Conservation (phyloP, 2,797 vertebrate genomes). For the Tiaroga cobitis region DNA sequence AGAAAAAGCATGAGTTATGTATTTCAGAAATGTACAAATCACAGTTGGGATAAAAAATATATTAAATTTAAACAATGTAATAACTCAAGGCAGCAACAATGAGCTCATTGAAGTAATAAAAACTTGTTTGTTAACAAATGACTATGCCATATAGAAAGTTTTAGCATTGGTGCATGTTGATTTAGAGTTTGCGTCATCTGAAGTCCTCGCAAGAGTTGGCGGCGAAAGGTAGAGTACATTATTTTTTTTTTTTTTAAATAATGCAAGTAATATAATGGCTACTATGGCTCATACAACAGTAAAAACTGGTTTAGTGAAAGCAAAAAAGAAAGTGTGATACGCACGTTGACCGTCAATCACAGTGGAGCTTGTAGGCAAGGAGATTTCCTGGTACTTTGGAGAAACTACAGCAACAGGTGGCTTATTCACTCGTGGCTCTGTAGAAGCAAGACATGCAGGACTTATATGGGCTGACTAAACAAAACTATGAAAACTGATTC, state of each 20-base stretch:
- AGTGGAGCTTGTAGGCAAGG: slow-evolving; percentile 93
- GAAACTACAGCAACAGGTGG: slow-evolving; percentile 93
- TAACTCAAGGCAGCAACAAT: too few species aligned
- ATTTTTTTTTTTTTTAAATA: neutral
- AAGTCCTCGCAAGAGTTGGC: too few species aligned
- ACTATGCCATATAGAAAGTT: too few species aligned
- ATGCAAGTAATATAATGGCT: neutral
- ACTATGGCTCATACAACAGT: neutral
- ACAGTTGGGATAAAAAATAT: too few species aligned
- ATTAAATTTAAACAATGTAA: too few species aligned
- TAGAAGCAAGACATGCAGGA: slow-evolving; percentile 14
- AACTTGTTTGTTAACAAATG: too few species aligned
- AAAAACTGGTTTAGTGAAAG: neutral
- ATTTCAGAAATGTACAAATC: too few species aligned
- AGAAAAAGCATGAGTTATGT: too few species aligned
- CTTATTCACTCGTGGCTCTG: slow-evolving; percentile 94
- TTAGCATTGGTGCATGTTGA: too few species aligned
- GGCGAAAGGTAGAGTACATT: neutral
- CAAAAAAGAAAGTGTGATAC: slow-evolving; percentile 65
- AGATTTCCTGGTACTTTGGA: slow-evolving; percentile 93
- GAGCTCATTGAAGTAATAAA: too few species aligned
- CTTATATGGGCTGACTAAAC: neutral
- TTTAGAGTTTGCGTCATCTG: too few species aligned
- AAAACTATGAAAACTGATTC: neutral
- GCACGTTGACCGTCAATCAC: slow-evolving; percentile 98